Base-by-base conservation (phyloP, 2,113 vertebrate species). In the Acrocephalus kingi region DNA sequence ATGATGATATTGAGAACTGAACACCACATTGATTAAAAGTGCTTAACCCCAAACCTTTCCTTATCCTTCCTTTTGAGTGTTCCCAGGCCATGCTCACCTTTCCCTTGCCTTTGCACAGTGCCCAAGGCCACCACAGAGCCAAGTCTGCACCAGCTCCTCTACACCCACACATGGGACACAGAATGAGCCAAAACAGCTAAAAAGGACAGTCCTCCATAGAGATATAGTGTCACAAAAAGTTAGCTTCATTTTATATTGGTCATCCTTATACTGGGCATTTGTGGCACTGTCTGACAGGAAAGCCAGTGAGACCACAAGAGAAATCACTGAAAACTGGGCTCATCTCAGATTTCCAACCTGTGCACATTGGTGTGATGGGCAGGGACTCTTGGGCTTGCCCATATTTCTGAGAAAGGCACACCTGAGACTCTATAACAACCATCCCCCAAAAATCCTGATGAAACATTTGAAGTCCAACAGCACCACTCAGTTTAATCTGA, bases 291-390 rank as follows among this genome's bases (percentile, higher is more conserved):
- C 17, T 58, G 19, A 8, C 33, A 33, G 45, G 27, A 35, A 37
- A 56, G 45, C 31, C 45, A 39, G 23, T 2, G 37, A 19, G 39
- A 83, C 49, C 45, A 62, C 22, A 48, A 45, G 11, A 52, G 23
- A 49, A 28, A 69, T 28, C 64, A 33, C 18, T 23, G 23, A n/a
- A 68, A 69, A 81, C 2, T 21, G 77, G 27, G 41, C 23, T 91
- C 45, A 84, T 79, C 66, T 75, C 56, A 15, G 28, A 23, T 39
- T 41, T 74, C 39, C 68, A 55, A 6, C 39, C 17, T 24, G 14
- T 12, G 11, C 14, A 3, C 0, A 0, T 7, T 33, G 39, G 4
- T 13, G 13, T 2, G 11, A 66, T 0, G 1, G 31, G 43, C 35
- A 79, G 43, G 20, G 71, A 39, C 64, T 75, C 68, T 66, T 69